These are phyloP conservation scores for Tympanuchus pallidicinctus DNA, from an alignment of 2,113 vertebrate species.

Conservation along the genomic window DNA sequence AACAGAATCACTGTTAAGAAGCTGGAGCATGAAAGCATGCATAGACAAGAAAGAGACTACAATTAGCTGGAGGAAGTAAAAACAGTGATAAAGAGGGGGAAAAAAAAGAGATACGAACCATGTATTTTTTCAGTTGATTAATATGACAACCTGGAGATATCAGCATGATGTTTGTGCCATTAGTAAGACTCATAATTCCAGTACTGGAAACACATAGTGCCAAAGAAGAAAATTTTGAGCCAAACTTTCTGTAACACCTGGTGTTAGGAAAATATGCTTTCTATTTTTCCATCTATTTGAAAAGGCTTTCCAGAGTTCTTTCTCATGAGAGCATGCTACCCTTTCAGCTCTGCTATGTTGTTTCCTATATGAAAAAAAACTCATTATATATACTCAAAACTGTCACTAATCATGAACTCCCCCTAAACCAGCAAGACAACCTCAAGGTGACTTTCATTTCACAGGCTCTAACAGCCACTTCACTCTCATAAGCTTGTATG, in stretches of 20 bases:
- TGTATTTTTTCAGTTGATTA: slow-evolving; percentile 18
- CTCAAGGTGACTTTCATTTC: neutral
- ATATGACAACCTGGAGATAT: slow-evolving; percentile 13
- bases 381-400: neutral
- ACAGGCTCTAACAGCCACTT: neutral
- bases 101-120: neutral
- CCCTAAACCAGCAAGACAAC: neutral
- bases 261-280: slow-evolving; percentile 23
- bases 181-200: neutral
- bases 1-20: neutral
- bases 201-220: neutral
- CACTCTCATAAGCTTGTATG: neutral
- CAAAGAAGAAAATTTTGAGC: slow-evolving; percentile 1
- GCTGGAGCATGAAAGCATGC: neutral
- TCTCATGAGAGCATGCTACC: neutral
- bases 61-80: neutral
- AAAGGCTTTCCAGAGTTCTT: neutral
- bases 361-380: neutral
- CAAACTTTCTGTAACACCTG: neutral
- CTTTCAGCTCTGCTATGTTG: neutral
- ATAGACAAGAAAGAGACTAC: neutral
- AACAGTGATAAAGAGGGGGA: neutral
- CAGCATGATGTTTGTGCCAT: neutral
- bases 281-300: neutral
- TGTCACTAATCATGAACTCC: neutral